phyloP scores from a whole-genome alignment of 92 coral and sea anemone genomes.

The Hydrozoanthus gracilis region DNA sequence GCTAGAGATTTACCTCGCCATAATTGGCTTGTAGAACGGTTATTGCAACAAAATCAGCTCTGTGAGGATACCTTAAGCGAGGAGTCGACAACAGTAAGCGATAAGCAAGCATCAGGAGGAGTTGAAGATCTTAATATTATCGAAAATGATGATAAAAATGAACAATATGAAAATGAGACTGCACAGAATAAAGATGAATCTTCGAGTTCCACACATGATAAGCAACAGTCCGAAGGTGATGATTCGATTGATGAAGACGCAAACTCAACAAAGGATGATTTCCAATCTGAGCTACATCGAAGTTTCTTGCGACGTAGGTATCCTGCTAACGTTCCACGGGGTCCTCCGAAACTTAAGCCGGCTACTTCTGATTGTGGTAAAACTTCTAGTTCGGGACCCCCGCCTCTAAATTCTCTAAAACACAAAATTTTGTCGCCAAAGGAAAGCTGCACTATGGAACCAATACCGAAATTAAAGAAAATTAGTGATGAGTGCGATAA shows the following conservation, averaged over 20 bases:
- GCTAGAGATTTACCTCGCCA: conserved; percentile 98
- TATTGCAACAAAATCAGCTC: conserved; percentile 87
- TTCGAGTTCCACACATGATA: conserved; percentile 11
- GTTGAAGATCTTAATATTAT: conserved; percentile 36
- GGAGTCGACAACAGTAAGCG: conserved; percentile 39
- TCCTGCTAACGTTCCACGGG: conserved; percentile 82
- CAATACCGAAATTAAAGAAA: conserved; percentile 82
- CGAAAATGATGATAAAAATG: conserved; percentile 40
- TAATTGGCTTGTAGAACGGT: conserved; percentile 96
- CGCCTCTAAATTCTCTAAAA: conserved; percentile 73
- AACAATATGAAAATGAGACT: conserved; percentile 33
- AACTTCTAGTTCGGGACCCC: conserved; percentile 52
- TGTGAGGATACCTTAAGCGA: conserved; percentile 71
- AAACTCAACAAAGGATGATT: conserved; percentile 67
- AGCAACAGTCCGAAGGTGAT: conserved; percentile 37
- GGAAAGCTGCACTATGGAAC: conserved; percentile 74
- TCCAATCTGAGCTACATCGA: conserved; percentile 80
- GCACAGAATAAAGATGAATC: conserved; percentile 38
- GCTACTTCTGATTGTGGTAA: conserved; percentile 61
- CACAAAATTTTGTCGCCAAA: conserved; percentile 73
- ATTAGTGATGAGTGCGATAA: conserved; percentile 67
- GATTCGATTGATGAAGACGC: conserved; percentile 59
- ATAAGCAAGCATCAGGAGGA: conserved; percentile 65
- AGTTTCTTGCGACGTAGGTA: conserved; percentile 83
- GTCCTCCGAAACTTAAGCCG: conserved; percentile 87